Base-by-base conservation (phyloP, 2,888 invertebrate genomes). In the Ganaspis brasiliensis region DNA sequence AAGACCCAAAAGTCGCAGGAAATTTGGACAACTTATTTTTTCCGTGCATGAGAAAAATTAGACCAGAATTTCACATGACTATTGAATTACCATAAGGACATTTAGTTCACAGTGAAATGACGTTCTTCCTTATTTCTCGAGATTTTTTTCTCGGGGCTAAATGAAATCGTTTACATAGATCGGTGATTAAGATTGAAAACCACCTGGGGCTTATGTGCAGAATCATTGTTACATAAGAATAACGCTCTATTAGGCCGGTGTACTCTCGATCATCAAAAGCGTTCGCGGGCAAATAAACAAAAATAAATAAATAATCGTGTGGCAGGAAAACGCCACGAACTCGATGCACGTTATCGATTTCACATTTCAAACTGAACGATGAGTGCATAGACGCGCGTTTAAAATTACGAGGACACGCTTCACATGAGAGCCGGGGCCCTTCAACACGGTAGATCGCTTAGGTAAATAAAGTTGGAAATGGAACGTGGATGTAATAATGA, bases 331-430 rank as follows among this genome's bases (percentile, higher is more conserved):
- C 40, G 37, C 67, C 67, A 67, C 67, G 67, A 67, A 67, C 16
- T 67, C 67, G 67, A 67, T 67, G 45, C 67, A 67, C 67, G 67
- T 67, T 67, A 67, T 67, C 67, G 67, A 67, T 67, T 67, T 67
- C 67, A 67, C 26, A 67, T 67, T 24, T 67, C 45, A 67, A 40
- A 49, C 45, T 67, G 67, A 67, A 67, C 67, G 67, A 67, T 45
- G 67, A 67, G 67, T 67, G 67, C 63, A 63, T 14, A 40, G 63
- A 63, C 63, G 63, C 67, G 24, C 67, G 45, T 40, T 40, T 63
- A 21, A 63, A 63, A 40, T 63, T 63, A 63, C 40, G 63, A 63
- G 40, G 67, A 67, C 67, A 63, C 63, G 63, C 63, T 63, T 63
- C 21, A 40, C 63, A 37, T 40, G 63, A 61, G 59, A 61, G 59